These are phyloP conservation scores for Empidonax traillii DNA, from an alignment of 2,113 vertebrate genomes.

Conservation along the genomic window DNA sequence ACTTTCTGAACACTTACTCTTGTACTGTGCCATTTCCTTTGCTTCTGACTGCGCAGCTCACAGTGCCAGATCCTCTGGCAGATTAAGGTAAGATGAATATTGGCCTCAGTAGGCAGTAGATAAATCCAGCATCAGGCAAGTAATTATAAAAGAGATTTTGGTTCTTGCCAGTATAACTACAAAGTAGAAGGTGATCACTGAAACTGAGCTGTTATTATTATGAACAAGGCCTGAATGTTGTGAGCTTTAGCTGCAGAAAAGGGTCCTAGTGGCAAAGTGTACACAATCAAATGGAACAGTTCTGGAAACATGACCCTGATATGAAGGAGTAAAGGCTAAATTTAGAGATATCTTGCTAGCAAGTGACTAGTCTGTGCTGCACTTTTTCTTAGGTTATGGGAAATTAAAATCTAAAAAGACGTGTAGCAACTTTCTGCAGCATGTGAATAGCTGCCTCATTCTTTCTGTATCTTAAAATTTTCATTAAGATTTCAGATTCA, in stretches of 20 bases:
- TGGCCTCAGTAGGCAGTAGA: background rate
- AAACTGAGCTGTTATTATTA: background rate
- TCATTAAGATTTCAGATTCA: constrained; percentile 10
- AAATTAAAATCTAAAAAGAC: background rate
- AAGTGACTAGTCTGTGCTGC: background rate
- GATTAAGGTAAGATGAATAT: background rate
- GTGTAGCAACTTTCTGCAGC: background rate
- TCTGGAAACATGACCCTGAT: background rate
- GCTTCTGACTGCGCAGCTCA: background rate
- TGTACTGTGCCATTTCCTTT: background rate
- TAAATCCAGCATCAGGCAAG: background rate
- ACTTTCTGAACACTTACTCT: background rate
- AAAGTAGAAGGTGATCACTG: background rate
- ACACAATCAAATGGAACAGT: background rate
- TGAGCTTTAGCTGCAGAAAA: background rate
- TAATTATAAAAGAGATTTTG: background rate
- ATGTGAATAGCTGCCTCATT: background rate
- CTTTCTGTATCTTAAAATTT: background rate
- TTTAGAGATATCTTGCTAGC: background rate
- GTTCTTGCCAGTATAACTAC: background rate
- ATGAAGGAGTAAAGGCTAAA: background rate
- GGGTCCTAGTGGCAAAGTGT: background rate
- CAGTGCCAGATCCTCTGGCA: background rate
- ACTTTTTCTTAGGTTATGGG: background rate
- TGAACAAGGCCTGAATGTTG: background rate